A percentile compares a stretch with the other conserved stretches of the same genome.
These are phyloP conservation scores for Polydrusus cervinus DNA, from an alignment of 2,888 invertebrate species.

Conservation along the genomic window DNA sequence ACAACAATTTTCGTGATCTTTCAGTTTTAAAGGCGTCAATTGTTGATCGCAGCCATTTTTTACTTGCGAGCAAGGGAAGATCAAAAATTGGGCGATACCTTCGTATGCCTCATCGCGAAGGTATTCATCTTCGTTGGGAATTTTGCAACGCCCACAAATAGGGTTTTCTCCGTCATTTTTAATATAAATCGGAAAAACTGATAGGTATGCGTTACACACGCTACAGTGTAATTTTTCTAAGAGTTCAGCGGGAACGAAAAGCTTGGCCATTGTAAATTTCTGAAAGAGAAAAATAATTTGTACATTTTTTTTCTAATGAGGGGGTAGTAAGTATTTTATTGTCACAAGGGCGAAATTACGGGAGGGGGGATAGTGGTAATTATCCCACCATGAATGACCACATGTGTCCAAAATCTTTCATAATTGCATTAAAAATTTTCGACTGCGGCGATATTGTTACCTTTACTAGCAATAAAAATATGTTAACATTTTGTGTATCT, in stretches of 20 bases:
- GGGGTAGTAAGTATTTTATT: too few species aligned
- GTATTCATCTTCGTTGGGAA: conserved; percentile 55
- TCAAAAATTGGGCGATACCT: conserved; percentile 60
- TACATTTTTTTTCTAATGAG: too few species aligned
- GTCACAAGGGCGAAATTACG: too few species aligned
- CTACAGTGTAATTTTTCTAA: conserved; percentile 61
- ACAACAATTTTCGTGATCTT: conserved; percentile 63
- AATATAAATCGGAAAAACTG: conserved; percentile 61
- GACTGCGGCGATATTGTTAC: too few species aligned
- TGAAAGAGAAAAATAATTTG: neutral
- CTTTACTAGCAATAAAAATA: too few species aligned
- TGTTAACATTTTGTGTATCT: too few species aligned
- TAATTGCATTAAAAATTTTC: too few species aligned
- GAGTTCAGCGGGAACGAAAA: conserved; percentile 50
- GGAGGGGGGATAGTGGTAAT: too few species aligned
- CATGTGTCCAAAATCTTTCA: too few species aligned
- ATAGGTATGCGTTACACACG: conserved; percentile 61
- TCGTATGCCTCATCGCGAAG: conserved; percentile 62
- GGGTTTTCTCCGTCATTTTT: conserved; percentile 52
- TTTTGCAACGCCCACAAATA: conserved; percentile 64
- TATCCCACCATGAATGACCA: too few species aligned
- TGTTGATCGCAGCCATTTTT: conserved; percentile 62
- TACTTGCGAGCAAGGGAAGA: conserved; percentile 63
- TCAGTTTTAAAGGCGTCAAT: conserved; percentile 56
- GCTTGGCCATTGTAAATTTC: conserved; percentile 26